Percentiles rank a stretch among this genome's conserved stretches.
These are phyloP conservation scores for Sisor rabdophorus DNA, from an alignment of 2,113 vertebrate species.

Conservation along the genomic window DNA sequence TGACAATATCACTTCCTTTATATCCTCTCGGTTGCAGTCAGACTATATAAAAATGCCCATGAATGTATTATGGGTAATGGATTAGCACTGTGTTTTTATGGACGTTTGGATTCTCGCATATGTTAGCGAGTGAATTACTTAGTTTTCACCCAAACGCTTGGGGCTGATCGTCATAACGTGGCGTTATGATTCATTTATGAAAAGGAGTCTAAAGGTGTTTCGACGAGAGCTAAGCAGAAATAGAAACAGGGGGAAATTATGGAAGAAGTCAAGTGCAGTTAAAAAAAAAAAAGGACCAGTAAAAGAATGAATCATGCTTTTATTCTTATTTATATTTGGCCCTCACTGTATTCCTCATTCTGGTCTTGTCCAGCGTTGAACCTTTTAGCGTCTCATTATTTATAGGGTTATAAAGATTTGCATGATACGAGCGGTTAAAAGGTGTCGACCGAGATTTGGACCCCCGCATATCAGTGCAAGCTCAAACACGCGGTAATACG, in stretches of 20 bases:
- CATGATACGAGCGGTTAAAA: conserved; percentile 52
- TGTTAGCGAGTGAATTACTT: conserved; percentile 43
- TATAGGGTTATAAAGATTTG: conserved; percentile 51
- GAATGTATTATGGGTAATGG: conserved; percentile 50
- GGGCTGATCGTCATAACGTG: conserved; percentile 35
- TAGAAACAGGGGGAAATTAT: conserved; percentile 10
- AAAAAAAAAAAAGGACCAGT: background rate
- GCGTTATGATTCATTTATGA: conserved; percentile 48
- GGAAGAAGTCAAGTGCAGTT: background rate
- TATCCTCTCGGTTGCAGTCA: conserved; percentile 37
- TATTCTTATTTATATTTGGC: conserved; percentile 34
- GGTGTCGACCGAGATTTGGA: conserved; percentile 45
- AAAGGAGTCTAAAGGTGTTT: conserved; percentile 32
- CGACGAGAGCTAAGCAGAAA: conserved; percentile 27
- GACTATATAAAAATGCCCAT: conserved; percentile 54
- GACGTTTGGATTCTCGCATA: conserved; percentile 49
- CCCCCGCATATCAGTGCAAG: conserved; percentile 43
- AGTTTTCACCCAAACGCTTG: conserved; percentile 40
- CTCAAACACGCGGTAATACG: conserved; percentile 37
- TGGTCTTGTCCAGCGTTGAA: conserved; percentile 27
- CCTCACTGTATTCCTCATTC: conserved; percentile 31
- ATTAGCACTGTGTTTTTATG: conserved; percentile 47
- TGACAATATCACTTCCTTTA: conserved; percentile 53
- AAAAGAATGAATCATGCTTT: conserved; percentile 27
- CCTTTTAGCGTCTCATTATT: conserved; percentile 34